A percentile compares a stretch with the other conserved stretches of the same genome.
phyloP scores from a whole-genome alignment of 2,888 invertebrate genomes.

The Sphaerophoria rueppellii region DNA sequence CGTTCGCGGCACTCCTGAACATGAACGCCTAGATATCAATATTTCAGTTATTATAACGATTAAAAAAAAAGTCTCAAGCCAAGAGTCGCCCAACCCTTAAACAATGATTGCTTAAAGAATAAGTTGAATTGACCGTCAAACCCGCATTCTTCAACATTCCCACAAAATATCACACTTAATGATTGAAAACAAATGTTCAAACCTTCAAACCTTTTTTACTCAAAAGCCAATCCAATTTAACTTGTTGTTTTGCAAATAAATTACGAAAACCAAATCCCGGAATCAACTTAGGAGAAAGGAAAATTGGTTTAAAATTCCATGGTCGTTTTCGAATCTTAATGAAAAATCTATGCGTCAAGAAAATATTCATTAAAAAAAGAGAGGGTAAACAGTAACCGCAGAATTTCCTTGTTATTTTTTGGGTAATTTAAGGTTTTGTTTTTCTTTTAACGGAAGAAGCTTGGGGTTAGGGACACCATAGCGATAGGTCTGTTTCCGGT shows the following conservation, averaged over 20 bases:
- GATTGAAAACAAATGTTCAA: constrained; percentile 32
- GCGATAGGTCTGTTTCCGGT: constrained; percentile 43
- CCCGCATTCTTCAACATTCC: constrained; percentile 44
- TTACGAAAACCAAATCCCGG: not conserved
- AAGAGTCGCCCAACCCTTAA: not conserved
- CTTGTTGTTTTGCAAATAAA: not conserved
- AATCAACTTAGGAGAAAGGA: constrained; percentile 1
- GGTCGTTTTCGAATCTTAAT: constrained; percentile 27
- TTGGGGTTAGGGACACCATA: not conserved
- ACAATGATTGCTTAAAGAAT: constrained; percentile 13
- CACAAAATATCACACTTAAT: constrained; percentile 64
- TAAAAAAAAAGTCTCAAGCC: not conserved
- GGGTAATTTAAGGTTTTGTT: not conserved
- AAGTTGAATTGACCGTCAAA: constrained; percentile 16
- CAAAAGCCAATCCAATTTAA: constrained; percentile 23
- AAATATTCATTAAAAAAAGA: constrained; percentile 36
- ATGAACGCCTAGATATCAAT: too few species aligned
- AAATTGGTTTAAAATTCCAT: constrained; percentile 14
- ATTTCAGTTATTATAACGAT: too few species aligned
- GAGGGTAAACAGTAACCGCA: not conserved
- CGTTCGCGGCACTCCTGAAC: not conserved
- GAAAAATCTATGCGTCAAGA: constrained; percentile 35
- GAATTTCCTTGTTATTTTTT: constrained; percentile 15
- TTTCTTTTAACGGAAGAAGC: not conserved
- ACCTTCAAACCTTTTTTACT: not conserved